A percentile compares a stretch with the other conserved stretches of the same genome.
These are phyloP conservation scores for Meghimatium bilineatum DNA, from an alignment of 2,888 invertebrate genomes.

Conservation along the genomic window DNA sequence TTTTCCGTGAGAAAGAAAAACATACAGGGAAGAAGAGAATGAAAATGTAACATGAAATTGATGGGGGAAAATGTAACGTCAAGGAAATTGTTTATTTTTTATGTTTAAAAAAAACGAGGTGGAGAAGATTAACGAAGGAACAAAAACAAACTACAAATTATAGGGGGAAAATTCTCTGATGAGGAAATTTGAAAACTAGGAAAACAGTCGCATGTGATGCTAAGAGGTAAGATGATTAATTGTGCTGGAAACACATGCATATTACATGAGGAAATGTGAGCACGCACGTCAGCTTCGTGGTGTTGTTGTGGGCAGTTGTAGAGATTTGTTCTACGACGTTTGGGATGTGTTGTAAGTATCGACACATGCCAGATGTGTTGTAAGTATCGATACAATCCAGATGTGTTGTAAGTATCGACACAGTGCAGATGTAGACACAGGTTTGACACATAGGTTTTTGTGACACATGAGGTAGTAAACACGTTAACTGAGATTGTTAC, in stretches of 20 bases:
- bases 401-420: too few species aligned
- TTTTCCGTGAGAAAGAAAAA: too few species aligned
- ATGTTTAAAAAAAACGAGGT: background rate
- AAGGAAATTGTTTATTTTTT: background rate
- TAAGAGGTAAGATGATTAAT: slow-evolving; percentile 3
- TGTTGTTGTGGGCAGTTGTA: too few species aligned
- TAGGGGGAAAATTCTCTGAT: background rate
- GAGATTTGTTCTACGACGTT: too few species aligned
- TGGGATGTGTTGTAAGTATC: too few species aligned
- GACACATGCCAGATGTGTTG: too few species aligned
- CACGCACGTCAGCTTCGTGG: background rate
- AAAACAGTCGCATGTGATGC: background rate
- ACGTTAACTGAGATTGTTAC: too few species aligned
- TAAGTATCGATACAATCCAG: too few species aligned
- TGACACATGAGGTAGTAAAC: too few species aligned
- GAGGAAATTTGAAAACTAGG: background rate
- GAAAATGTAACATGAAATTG: background rate
- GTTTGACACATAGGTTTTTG: too few species aligned
- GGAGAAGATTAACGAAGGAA: background rate
- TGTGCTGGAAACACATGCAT: background rate
- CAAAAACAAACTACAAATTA: background rate
- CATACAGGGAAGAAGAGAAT: too few species aligned
- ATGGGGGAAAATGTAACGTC: background rate
- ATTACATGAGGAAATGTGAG: background rate
- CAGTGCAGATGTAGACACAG: too few species aligned